Percentiles rank a stretch among this genome's conserved stretches.
phyloP scores from a whole-genome alignment of 2,113 vertebrate genomes.

The Climacteris rufus region DNA sequence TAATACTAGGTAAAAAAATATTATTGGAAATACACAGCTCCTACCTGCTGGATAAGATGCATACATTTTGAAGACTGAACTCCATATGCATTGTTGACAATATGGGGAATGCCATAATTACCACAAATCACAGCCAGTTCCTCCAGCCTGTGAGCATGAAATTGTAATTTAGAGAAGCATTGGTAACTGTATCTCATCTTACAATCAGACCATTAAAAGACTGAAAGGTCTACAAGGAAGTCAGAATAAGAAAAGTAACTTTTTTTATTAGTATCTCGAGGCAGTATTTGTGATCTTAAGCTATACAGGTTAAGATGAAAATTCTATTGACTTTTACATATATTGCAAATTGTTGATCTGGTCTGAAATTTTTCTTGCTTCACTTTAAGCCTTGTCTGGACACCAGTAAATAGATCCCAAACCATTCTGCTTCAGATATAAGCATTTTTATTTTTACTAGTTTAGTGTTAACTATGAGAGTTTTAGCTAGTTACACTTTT shows the following conservation, averaged over 20 bases:
- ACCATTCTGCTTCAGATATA: not conserved
- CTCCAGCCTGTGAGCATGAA: slow-evolving; percentile 81
- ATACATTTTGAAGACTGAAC: slow-evolving; percentile 96
- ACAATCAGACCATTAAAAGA: not conserved
- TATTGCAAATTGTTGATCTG: not conserved
- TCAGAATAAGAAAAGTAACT: not conserved
- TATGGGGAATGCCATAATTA: slow-evolving; percentile 85
- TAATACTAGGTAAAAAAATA: not conserved
- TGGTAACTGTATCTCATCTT: not conserved
- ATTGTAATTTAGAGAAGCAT: slow-evolving; percentile 17
- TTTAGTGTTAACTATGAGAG: not conserved
- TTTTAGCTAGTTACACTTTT: not conserved
- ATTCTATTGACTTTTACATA: not conserved
- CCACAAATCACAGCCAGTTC: slow-evolving; percentile 87
- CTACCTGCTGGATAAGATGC: slow-evolving; percentile 97
- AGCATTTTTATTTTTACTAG: not conserved
- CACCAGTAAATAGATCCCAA: not conserved
- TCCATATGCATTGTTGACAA: slow-evolving; percentile 97
- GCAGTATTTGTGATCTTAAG: not conserved
- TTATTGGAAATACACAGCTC: not conserved
- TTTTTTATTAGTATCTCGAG: not conserved
- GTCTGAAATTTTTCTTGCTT: not conserved
- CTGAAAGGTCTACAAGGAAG: not conserved
- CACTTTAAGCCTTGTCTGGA: not conserved
- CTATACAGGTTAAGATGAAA: not conserved